Base-by-base conservation (phyloP, 92 coral and sea anemone genomes). In the Scolanthus callimorphus region DNA sequence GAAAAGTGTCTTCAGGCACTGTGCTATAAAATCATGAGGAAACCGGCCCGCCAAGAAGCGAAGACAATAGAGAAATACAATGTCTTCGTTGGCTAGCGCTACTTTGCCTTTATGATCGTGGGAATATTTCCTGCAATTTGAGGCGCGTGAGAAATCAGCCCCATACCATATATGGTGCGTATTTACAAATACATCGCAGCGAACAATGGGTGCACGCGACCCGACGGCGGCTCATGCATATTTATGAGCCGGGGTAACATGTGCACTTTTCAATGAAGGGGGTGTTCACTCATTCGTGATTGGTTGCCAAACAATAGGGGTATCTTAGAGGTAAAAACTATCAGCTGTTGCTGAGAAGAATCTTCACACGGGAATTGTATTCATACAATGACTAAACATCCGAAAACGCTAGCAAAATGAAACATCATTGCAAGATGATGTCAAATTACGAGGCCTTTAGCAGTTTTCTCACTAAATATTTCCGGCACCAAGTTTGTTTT, bases 131-230 rank as follows among this genome's bases (percentile, higher is more conserved):
- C 66, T 82, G 91, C 94, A 82, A 78, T 88, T 83, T 58, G 86
- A 89, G 85, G 92, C 76, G 58, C 96, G 96, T 88, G 96, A 90
- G 96, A 92, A 92, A 82, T 81, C 73, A 74, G 78, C 80, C 89
- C 90, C 79, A 69, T 62, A 63, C 98, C 98, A 80, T 88, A 92
- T 92, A 77, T 59, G 96, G 98, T 34, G 26, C 62, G 29, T 65
- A 62, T 70, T 83, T 78, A 85, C 96, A 87, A 87, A 87, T 83
- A 87, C 62, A 72, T 70, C 57, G 60, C 29, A 3, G 20, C 28
- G 62, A 70, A 87, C 96, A 87, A 87, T 83, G 43, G 82, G 49
- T 57, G 85, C 96, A 87, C 96, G 96, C 96, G 96, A 87, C 86
- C 60, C 67, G 71, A 21, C 45, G 78, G 78, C 90, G 63, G 69